phyloP scores from a whole-genome alignment of 2,888 invertebrate species.

The Timema podura region DNA sequence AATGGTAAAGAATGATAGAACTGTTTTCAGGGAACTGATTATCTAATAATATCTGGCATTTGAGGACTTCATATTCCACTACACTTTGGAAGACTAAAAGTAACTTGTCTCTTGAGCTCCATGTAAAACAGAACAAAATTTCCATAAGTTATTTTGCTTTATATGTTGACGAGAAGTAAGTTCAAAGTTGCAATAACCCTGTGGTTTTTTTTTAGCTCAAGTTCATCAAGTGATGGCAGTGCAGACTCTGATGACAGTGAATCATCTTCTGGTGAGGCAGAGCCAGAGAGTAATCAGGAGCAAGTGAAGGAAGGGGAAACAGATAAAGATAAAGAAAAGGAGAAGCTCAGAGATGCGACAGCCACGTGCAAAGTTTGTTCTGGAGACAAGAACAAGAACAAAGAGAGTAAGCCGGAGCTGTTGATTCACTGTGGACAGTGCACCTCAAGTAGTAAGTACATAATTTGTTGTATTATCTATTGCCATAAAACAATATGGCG shows the following conservation, averaged over 20 bases:
- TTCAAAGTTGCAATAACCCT: too few relatives aligned
- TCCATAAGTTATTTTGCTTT: too few relatives aligned
- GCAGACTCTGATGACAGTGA: conserved; percentile 43
- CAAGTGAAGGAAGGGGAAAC: conserved; percentile 41
- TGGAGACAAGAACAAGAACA: conserved; percentile 45
- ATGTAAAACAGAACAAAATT: too few relatives aligned
- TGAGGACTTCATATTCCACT: too few relatives aligned
- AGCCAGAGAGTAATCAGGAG: conserved; percentile 32
- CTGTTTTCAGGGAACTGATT: too few relatives aligned
- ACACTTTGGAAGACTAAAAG: too few relatives aligned
- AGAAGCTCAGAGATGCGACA: conserved; percentile 23
- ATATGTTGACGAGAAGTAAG: too few relatives aligned
- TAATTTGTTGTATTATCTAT: too few relatives aligned
- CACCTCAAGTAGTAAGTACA: conserved; percentile 54
- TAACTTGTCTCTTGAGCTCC: too few relatives aligned
- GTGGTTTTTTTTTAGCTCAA: conserved; percentile 38
- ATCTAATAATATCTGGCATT: too few relatives aligned
- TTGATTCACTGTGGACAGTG: conserved; percentile 59
- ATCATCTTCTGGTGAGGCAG: conserved; percentile 31
- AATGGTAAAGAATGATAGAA: too few relatives aligned
- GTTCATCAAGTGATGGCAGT: conserved; percentile 46
- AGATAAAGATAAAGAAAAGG: conserved; percentile 32
- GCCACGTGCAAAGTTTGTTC: conserved; percentile 50
- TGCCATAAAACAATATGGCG: too few relatives aligned
- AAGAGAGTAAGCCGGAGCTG: conserved; percentile 49